A percentile compares a stretch with the other conserved stretches of the same genome.
These are phyloP conservation scores for Diplazon laetatorius DNA, from an alignment of 2,888 invertebrate genomes.

Conservation along the genomic window DNA sequence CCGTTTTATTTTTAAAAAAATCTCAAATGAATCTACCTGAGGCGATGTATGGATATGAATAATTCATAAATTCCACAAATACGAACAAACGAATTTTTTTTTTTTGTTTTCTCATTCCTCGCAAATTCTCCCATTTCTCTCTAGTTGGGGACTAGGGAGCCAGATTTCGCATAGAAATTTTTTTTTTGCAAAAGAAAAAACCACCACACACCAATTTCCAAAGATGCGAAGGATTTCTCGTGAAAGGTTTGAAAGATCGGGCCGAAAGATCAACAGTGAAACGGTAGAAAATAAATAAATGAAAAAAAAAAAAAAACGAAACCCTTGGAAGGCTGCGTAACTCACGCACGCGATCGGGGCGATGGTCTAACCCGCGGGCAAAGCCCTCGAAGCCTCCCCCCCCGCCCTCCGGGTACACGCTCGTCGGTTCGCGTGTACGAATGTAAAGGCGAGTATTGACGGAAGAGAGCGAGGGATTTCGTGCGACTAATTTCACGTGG, in stretches of 20 bases:
- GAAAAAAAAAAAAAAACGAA: slow-evolving; percentile 25
- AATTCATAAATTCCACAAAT: not conserved
- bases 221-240: slow-evolving; percentile 22
- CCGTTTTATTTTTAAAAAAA: no score
- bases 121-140: not conserved
- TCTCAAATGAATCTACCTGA: no score
- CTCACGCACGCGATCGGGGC: slow-evolving; percentile 39
- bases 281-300: slow-evolving; percentile 11
- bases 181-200: slow-evolving; percentile 10
- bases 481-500: slow-evolving; percentile 64
- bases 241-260: slow-evolving; percentile 27
- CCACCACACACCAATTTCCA: slow-evolving; percentile 10
- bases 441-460: slow-evolving; percentile 52
- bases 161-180: not conserved
- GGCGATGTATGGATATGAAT: no score
- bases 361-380: slow-evolving; percentile 18
- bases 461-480: slow-evolving; percentile 57
- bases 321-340: slow-evolving; percentile 42
- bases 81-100: not conserved
- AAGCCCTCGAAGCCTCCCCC: slow-evolving; percentile 23
- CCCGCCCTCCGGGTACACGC: no score
- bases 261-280: slow-evolving; percentile 31
- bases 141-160: slow-evolving; percentile 7
- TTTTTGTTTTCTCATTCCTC: not conserved
- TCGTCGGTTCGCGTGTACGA: slow-evolving; percentile 36